Conservation (phyloP, 2,113 vertebrate species). For the Heliornis fulica region DNA sequence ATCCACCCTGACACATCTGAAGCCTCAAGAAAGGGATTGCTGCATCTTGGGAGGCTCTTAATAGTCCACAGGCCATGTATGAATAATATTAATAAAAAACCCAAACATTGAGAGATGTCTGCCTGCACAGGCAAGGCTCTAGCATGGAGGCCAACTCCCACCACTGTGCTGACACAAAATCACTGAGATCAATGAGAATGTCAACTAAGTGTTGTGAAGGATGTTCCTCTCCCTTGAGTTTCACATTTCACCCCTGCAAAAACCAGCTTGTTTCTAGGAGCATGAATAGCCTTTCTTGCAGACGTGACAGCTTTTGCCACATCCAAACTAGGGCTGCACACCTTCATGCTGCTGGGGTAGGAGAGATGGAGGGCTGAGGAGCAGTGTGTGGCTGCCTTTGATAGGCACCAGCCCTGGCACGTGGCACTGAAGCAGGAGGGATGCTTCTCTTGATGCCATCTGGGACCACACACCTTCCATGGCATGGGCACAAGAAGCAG, state of each 20-base stretch:
- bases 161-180: neutral
- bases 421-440: accelerated
- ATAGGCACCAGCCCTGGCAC: neutral
- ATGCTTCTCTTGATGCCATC: neutral
- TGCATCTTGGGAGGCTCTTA: neutral
- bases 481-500: neutral
- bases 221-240: neutral
- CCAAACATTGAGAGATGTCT: neutral
- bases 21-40: neutral
- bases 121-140: neutral
- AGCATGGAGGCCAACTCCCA: neutral
- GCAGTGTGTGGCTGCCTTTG: accelerated
- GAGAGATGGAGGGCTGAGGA: neutral
- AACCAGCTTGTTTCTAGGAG: neutral
- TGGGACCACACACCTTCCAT: accelerated
- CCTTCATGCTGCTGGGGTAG: neutral
- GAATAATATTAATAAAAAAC: constrained; percentile 8
- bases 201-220: neutral
- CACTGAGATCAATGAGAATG: constrained; percentile 20
- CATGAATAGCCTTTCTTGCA: neutral
- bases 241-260: neutral
- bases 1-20: neutral
- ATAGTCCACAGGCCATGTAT: neutral
- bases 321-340: neutral
- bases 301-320: neutral